Percentiles rank a stretch among this genome's conserved stretches.
These are phyloP conservation scores for Limosa lapponica DNA, from an alignment of 2,797 vertebrate species.

Conservation along the genomic window DNA sequence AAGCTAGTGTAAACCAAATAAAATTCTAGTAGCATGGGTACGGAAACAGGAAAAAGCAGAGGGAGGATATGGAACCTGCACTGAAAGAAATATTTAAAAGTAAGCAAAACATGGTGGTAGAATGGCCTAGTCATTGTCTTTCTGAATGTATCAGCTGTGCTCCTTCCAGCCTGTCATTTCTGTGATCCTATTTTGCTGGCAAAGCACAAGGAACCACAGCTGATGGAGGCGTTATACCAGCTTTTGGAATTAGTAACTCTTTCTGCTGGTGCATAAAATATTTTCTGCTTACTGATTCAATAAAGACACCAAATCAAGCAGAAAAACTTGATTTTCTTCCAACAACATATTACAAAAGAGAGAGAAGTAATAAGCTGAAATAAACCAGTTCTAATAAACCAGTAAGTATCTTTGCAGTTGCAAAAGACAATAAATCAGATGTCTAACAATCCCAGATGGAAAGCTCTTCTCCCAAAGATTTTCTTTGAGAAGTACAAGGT, in stretches of 20 bases:
- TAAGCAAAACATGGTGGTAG: neutral
- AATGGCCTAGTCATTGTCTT: neutral
- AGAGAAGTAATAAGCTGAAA: neutral
- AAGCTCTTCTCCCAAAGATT: neutral
- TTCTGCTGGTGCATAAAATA: neutral
- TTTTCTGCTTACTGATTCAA: neutral
- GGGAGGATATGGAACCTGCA: neutral
- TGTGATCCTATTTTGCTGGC: neutral
- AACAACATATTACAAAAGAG: neutral
- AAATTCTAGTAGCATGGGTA: neutral
- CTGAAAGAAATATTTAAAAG: neutral
- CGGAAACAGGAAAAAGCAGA: neutral
- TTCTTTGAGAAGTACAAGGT: neutral
- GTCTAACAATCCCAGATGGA: neutral
- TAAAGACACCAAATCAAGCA: neutral
- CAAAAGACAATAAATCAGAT: neutral
- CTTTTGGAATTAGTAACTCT: neutral
- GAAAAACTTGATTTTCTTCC: neutral
- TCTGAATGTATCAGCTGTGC: neutral
- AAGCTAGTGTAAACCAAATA: neutral
- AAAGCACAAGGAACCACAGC: neutral
- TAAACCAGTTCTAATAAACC: neutral
- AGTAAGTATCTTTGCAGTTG: neutral
- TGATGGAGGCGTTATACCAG: neutral
- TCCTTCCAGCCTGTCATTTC: neutral